A percentile compares a stretch with the other conserved stretches of the same genome.
Evolutionary conservation across 1,140 invertebrate species (phyloP).

Genomic region (Magallana ariakensis): DNA sequence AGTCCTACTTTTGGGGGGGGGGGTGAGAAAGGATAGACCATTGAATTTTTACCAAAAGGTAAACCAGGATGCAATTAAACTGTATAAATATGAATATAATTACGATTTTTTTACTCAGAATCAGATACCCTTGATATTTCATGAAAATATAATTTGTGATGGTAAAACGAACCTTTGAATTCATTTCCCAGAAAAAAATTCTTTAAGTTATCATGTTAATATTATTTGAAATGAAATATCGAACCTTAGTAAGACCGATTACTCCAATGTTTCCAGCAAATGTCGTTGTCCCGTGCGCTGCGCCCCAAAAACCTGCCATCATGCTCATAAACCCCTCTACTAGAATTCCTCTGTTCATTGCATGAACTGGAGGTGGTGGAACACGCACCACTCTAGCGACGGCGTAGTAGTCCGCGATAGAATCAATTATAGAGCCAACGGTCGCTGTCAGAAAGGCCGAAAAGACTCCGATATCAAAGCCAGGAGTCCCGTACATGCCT

Average conservation of each 20-base stretch:
- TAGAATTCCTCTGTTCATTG: conserved; percentile 82
- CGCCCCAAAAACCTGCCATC: conserved; percentile 89
- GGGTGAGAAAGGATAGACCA: too few relatives aligned
- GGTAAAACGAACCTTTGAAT: conserved; percentile 75
- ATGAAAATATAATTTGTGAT: too few relatives aligned
- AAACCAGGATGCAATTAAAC: too few relatives aligned
- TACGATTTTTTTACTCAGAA: too few relatives aligned
- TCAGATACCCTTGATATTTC: too few relatives aligned
- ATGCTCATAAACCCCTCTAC: conserved; percentile 91
- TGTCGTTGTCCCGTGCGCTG: conserved; percentile 90
- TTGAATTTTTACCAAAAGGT: too few relatives aligned
- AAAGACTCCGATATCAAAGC: conserved; percentile 64
- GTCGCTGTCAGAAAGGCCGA: conserved; percentile 69
- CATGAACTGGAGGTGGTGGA: conserved; percentile 67
- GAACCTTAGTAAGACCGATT: conserved; percentile 85
- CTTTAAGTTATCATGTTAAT: too few relatives aligned
- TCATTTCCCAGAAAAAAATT: too few relatives aligned
- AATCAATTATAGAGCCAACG: conserved; percentile 73
- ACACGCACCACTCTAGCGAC: conserved; percentile 61
- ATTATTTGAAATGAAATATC: background rate
- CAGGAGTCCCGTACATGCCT: conserved; percentile 71
- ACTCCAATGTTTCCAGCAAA: conserved; percentile 92
- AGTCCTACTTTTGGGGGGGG: too few relatives aligned
- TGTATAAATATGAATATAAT: too few relatives aligned
- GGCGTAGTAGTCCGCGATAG: conserved; percentile 76